Evolutionary conservation across 2,113 vertebrate genomes (phyloP), one percentile per base, ranked within the genome.

Genomic region (Ornithorhynchus anatinus): DNA sequence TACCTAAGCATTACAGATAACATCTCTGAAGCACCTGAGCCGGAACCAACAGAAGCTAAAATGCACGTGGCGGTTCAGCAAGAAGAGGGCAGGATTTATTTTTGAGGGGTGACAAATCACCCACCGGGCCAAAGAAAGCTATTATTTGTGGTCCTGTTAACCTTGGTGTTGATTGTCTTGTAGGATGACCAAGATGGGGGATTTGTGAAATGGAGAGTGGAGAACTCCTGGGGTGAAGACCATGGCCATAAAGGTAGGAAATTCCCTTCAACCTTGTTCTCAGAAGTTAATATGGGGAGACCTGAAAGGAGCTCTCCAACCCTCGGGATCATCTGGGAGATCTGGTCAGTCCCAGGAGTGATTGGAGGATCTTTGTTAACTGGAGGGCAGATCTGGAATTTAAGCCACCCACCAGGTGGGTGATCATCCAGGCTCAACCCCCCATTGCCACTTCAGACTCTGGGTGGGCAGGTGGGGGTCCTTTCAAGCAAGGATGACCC

Each of bases 211-310:
- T 99, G 97, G 97, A 94, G 96, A 89, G 97, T 98, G 82, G 97
- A 99, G 82, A 99, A 99, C 86, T 99, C 97, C 10, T 99, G 97
- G 97, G 98, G 97, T 15, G 98, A 98, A 78, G 96, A 99, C 76
- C 96, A 97, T 72, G 97, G 97, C 63, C 95, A 97, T 88, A 98
- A 99, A 97, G 97, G 97, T 99, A 91, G 81, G 60, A n/a, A n/a
- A n/a, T n/a, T n/a, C n/a, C n/a, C n/a, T n/a, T n/a, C n/a, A n/a
- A n/a, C n/a, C n/a, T n/a, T n/a, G n/a, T n/a, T n/a, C n/a, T n/a
- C n/a, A n/a, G n/a, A n/a, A n/a, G n/a, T n/a, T n/a, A n/a, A n/a
- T n/a, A n/a, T n/a, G n/a, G n/a, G n/a, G 33, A 32, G 6, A 7
- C 53, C 45, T 58, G 25, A 15, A 29, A 6, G 38, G 4, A 9